Percentiles rank a stretch among this genome's conserved stretches.
phyloP scores from a whole-genome alignment of 2,113 vertebrate species.

The Thamnophis sirtalis region DNA sequence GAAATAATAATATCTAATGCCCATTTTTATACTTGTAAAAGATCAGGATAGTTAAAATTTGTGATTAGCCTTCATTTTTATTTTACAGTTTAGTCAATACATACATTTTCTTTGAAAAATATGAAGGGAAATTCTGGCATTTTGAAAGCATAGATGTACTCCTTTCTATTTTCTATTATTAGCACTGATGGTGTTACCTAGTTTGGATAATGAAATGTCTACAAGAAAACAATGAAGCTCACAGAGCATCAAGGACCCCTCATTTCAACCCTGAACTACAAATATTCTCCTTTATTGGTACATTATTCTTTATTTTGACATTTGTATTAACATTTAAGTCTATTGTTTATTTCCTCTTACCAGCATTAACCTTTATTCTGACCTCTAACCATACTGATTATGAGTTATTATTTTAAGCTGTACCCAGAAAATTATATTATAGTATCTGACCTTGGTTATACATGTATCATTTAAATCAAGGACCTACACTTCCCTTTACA shows the following conservation, averaged over 20 bases:
- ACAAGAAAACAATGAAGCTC: not conserved
- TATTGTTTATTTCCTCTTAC: constrained; percentile 35
- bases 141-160: not conserved
- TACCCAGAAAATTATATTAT: constrained; percentile 52
- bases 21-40: not conserved
- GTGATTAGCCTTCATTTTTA: not conserved
- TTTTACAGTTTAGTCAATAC: not conserved
- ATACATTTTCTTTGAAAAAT: not conserved
- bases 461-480: constrained; percentile 45
- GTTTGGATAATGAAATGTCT: not conserved
- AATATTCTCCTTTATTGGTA: not conserved
- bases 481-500: constrained; percentile 33
- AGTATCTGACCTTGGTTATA: constrained; percentile 53
- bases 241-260: not conserved
- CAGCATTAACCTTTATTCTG: constrained; percentile 50
- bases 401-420: constrained; percentile 55
- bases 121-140: not conserved
- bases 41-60: not conserved
- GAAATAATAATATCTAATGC: not conserved
- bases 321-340: constrained; percentile 48
- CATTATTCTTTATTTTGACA: constrained; percentile 47
- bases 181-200: not conserved
- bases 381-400: constrained; percentile 45
- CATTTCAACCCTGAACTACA: not conserved
- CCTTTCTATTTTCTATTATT: constrained; percentile 34